These are phyloP conservation scores for Cordylochernes scorpioides DNA, from an alignment of 2,888 invertebrate species.

Conservation along the genomic window DNA sequence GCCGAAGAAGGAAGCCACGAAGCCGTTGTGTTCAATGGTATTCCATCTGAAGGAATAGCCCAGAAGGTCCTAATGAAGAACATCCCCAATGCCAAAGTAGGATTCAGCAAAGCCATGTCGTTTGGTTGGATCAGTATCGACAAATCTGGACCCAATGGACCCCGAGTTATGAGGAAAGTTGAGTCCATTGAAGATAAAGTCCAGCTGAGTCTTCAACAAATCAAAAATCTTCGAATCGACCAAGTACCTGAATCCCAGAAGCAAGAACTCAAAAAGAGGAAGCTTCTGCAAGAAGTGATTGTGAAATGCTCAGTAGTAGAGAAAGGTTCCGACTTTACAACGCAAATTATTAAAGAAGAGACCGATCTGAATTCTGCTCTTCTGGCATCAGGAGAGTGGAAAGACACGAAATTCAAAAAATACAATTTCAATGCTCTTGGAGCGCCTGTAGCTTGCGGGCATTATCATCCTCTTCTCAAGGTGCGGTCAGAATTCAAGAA, in stretches of 20 bases:
- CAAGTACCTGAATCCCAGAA: constrained; percentile 34
- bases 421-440: constrained; percentile 90
- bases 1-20: constrained; percentile 68
- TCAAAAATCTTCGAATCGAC: constrained; percentile 25
- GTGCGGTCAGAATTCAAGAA: constrained; percentile 47
- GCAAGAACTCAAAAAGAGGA: constrained; percentile 75
- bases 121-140: constrained; percentile 69
- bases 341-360: constrained; percentile 55
- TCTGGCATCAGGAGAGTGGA: constrained; percentile 44
- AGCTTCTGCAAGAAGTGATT: constrained; percentile 57
- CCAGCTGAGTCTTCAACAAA: constrained; percentile 37
- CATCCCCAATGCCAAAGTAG: constrained; percentile 51
- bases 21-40: constrained; percentile 45
- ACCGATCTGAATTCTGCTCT: constrained; percentile 79
- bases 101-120: constrained; percentile 70
- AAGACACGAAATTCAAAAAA: constrained; percentile 61
- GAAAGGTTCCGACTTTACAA: constrained; percentile 58
- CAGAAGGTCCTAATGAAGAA: constrained; percentile 46
- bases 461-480: constrained; percentile 82
- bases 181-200: constrained; percentile 28
- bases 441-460: constrained; percentile 49
- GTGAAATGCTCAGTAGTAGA: constrained; percentile 54
- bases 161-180: constrained; percentile 46
- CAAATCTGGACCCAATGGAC: constrained; percentile 36
- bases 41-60: constrained; percentile 42